A percentile compares a stretch with the other conserved stretches of the same genome.
Conservation (phyloP, 2,113 vertebrate genomes). For the Ceyx melanurus region DNA sequence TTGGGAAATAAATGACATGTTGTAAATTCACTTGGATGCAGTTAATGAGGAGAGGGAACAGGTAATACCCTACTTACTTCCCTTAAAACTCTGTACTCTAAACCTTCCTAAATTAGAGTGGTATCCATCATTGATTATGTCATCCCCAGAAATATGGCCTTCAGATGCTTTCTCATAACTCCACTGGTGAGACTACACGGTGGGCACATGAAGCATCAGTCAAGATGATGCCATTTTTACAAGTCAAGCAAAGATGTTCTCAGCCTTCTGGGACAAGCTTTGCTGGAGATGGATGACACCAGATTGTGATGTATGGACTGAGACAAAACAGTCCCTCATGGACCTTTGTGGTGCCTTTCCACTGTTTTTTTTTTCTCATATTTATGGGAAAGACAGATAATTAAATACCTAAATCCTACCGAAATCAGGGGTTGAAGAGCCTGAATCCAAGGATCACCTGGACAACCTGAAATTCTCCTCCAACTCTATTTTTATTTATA, state of each 20-base stretch:
- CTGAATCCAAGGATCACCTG: not conserved
- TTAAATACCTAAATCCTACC: not conserved
- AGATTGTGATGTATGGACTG: not conserved
- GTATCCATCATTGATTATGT: constrained; percentile 7
- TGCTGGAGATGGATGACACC: constrained; percentile 14
- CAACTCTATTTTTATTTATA: rapidly evolving
- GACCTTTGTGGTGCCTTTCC: not conserved
- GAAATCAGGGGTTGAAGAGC: not conserved
- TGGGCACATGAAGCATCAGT: not conserved
- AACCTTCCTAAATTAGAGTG: not conserved
- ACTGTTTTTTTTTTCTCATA: not conserved
- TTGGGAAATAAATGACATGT: not conserved
- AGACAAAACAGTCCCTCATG: not conserved
- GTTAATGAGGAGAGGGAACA: not conserved
- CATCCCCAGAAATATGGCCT: constrained; percentile 43
- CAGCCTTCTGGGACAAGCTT: constrained; percentile 12
- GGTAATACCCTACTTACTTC: not conserved
- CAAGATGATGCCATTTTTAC: constrained; percentile 16
- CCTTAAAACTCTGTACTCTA: not conserved
- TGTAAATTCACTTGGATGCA: not conserved
- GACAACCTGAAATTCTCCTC: not conserved
- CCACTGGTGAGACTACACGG: not conserved
- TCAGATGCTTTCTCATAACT: constrained; percentile 7
- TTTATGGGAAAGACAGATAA: not conserved
- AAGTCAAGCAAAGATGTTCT: not conserved